These are phyloP conservation scores for Cryptoblepharus egeriae DNA, from an alignment of 2,797 vertebrate species.

Conservation along the genomic window DNA sequence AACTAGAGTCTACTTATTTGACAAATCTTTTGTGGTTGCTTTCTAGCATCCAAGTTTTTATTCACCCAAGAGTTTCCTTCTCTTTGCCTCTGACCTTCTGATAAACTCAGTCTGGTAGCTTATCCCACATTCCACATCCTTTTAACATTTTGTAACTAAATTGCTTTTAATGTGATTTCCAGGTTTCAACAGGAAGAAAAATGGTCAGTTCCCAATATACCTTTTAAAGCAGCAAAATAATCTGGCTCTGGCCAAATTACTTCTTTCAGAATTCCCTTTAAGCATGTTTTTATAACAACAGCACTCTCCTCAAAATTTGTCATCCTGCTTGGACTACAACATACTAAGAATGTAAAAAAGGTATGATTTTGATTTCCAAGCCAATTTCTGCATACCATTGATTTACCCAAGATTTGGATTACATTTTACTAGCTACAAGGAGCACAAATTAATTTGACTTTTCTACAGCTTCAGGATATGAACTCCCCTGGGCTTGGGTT, in stretches of 20 bases:
- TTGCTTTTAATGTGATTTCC: conserved; percentile 36
- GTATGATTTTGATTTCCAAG: conserved; percentile 20
- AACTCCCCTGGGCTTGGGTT: not conserved
- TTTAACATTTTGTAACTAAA: not conserved
- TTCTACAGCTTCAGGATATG: not conserved
- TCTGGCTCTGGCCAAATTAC: conserved; percentile 25
- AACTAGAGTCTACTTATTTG: too few species aligned
- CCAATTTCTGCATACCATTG: conserved; percentile 23
- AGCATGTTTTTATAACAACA: conserved; percentile 27
- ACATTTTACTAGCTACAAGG: conserved; percentile 3
- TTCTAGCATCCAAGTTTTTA: not conserved
- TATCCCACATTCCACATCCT: not conserved
- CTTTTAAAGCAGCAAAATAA: conserved; percentile 38
- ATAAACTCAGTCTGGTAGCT: not conserved
- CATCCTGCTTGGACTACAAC: not conserved
- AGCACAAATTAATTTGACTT: conserved; percentile 26
- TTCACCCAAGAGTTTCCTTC: conserved; percentile 14
- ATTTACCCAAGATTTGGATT: conserved; percentile 15
- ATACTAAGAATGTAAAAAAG: conserved; percentile 6
- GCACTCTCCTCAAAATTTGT: conserved; percentile 21
- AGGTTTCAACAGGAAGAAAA: conserved; percentile 24
- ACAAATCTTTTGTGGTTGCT: not conserved
- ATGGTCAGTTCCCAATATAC: conserved; percentile 20
- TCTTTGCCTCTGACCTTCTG: conserved; percentile 20
- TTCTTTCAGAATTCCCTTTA: conserved; percentile 25